phyloP scores from a whole-genome alignment of 2,888 invertebrate species.

The Coronaproctus castanopsis region DNA sequence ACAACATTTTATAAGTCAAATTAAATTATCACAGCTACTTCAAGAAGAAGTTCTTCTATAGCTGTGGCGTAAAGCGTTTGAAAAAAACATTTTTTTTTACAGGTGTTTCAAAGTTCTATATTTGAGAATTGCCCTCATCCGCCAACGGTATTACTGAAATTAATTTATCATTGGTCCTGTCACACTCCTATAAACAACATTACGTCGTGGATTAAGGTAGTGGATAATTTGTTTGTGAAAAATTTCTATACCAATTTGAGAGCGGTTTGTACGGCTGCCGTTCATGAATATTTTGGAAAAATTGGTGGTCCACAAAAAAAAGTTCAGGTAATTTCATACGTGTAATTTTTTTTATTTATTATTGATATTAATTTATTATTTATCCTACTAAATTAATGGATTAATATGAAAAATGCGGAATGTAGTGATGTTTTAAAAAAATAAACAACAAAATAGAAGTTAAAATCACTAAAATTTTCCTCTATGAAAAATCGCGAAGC shows the following conservation, averaged over 20 bases:
- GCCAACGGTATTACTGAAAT: conserved; percentile 58
- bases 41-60: no score
- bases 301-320: conserved; percentile 50
- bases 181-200: conserved; percentile 77
- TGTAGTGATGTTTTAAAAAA: no score
- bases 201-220: conserved; percentile 65
- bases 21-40: no score
- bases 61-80: no score
- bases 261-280: conserved; percentile 55
- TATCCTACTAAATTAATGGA: no score
- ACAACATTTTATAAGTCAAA: no score
- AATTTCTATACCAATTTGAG: conserved; percentile 48
- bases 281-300: conserved; percentile 51
- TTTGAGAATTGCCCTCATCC: conserved; percentile 72
- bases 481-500: no score
- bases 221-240: conserved; percentile 43
- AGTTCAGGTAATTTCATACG: conserved; percentile 42
- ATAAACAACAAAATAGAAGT: no score
- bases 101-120: conserved; percentile 58
- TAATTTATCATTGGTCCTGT: conserved; percentile 79
- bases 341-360: not conserved
- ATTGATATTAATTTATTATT: no score
- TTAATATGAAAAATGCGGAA: no score
- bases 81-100: conserved; percentile 1
- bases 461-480: no score